phyloP scores from a whole-genome alignment of 2,888 invertebrate genomes.

The Lasioglossum marginatum region DNA sequence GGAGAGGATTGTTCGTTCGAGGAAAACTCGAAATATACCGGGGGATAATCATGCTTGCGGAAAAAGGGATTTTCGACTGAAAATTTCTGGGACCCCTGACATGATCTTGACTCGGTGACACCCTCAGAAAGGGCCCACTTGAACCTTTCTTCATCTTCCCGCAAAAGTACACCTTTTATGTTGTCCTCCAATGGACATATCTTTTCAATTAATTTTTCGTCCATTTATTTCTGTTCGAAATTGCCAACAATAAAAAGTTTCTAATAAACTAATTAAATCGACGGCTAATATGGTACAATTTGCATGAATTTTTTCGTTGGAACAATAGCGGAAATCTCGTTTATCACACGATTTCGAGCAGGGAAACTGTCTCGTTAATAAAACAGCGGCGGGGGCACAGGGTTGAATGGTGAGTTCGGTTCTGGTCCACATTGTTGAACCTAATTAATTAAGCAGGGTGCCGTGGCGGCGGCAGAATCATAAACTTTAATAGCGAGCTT shows the following conservation, averaged over 20 bases:
- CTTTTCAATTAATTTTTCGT: not conserved
- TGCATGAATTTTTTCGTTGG: not conserved
- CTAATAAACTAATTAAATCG: not conserved
- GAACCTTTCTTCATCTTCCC: not conserved
- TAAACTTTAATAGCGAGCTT: slow-evolving; percentile 73
- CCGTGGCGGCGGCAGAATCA: slow-evolving; percentile 67
- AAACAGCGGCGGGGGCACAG: not conserved
- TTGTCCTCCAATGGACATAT: not conserved
- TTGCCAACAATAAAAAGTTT: not conserved
- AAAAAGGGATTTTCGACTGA: not conserved
- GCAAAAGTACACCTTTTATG: not conserved
- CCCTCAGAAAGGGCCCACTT: not conserved
- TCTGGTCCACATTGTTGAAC: slow-evolving; percentile 60
- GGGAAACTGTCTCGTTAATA: not conserved
- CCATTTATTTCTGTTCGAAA: no score
- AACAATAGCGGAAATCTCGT: not conserved
- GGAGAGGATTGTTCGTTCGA: slow-evolving; percentile 12
- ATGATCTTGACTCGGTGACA: not conserved
- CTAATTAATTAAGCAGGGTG: slow-evolving; percentile 75
- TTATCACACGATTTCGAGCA: not conserved
- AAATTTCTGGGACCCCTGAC: not conserved
- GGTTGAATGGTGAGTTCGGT: slow-evolving; percentile 30
- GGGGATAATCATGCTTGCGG: slow-evolving; percentile 6
- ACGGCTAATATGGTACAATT: not conserved
- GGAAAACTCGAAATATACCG: not conserved